Conservation (phyloP, 35 echinoderm and acorn worm species). For the Apostichopus californicus region DNA sequence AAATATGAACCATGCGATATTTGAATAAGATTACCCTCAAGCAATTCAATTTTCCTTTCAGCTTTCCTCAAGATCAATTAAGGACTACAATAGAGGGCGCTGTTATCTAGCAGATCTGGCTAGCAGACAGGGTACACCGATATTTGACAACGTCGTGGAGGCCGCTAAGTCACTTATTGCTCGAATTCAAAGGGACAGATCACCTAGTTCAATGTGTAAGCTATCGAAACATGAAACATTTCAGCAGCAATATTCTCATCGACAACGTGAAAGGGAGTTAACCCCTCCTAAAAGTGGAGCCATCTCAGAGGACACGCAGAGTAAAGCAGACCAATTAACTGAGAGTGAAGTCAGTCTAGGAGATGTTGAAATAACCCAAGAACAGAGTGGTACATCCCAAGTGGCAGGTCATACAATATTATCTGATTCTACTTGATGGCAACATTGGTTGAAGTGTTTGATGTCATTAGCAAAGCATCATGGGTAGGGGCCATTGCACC, state of each 20-base stretch:
- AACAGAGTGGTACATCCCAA: not conserved
- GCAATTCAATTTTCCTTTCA: constrained; percentile 7
- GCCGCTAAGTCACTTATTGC: constrained; percentile 70
- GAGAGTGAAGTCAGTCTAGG: not conserved
- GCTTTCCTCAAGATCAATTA: constrained; percentile 81
- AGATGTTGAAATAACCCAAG: not conserved
- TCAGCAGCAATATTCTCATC: not conserved
- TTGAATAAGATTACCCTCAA: too few species aligned
- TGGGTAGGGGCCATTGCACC: too few species aligned
- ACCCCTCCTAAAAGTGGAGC: not conserved
- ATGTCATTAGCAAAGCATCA: not conserved
- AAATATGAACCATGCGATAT: too few species aligned
- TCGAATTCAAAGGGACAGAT: constrained; percentile 69
- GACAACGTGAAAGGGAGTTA: not conserved
- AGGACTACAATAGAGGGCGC: constrained; percentile 93
- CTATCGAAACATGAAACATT: not conserved
- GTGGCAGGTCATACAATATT: not conserved
- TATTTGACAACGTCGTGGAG: constrained; percentile 80
- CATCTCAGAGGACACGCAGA: not conserved
- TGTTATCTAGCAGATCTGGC: constrained; percentile 88
- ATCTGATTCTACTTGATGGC: not conserved
- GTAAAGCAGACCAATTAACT: not conserved
- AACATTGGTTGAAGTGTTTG: not conserved
- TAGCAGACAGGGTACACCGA: constrained; percentile 72
- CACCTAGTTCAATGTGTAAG: not conserved